Conservation (phyloP, 2,113 vertebrate species). For the Ptilorrhoa leucosticta region DNA sequence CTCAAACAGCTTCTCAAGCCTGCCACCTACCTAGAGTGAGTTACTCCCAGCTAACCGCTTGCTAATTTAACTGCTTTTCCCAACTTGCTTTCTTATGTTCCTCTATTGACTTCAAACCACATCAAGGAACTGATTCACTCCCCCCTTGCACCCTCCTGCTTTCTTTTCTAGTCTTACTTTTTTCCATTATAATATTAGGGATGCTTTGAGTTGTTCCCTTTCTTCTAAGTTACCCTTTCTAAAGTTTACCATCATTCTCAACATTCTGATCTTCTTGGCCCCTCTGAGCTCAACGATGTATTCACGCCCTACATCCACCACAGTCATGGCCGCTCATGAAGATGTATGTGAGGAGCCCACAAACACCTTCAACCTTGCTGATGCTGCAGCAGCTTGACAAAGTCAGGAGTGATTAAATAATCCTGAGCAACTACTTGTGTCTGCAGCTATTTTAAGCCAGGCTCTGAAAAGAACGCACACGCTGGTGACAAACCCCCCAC, state of each 20-base stretch:
- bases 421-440: background rate
- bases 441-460: background rate
- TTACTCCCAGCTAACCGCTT: background rate
- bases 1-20: slow-evolving; percentile 12
- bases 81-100: background rate
- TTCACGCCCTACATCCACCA: accelerated
- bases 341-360: accelerated
- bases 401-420: background rate
- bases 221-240: background rate
- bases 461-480: accelerated
- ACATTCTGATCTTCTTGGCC: background rate
- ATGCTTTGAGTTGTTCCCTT: background rate
- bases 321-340: background rate
- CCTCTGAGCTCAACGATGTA: background rate
- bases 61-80: background rate
- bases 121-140: background rate
- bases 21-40: background rate
- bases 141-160: background rate
- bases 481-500: background rate
- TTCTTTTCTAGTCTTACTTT: background rate
- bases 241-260: background rate
- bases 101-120: background rate
- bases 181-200: background rate
- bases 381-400: background rate
- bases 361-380: background rate